Base-by-base conservation (phyloP, 2,113 vertebrate genomes). In the Brachionichthys hirsutus region DNA sequence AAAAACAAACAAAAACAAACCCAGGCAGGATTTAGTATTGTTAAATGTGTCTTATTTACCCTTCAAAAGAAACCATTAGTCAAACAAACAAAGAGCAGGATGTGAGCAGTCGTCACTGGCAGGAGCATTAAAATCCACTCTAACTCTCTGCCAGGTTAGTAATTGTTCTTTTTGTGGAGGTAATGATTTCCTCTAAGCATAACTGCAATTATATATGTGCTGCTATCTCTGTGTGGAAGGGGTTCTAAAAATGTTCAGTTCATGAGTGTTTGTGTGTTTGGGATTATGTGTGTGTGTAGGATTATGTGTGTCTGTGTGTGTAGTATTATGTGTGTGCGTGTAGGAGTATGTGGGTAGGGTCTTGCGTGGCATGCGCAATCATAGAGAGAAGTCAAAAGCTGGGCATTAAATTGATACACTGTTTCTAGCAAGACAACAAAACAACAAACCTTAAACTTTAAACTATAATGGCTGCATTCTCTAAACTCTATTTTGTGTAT, bases 181-280 rank as follows among this genome's bases (percentile, higher is more conserved):
- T 91, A 92, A 92, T 92, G 91, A 92, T 92, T 92, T 91, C 87
- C 88, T 92, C 89, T 82, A 87, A 92, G 92, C 90, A 88, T 88
- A n/a, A 90, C 87, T 87, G 89, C 90, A 92, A 92, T 92, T 92
- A 92, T 88, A 86, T 85, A 86, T 84, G 85, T 76, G 77, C 82
- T 69, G 59, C 84, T 85, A 83, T 91, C 85, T 75, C 70, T 72
- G 70, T 82, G 81, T 77, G 66, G 65, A 82, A 77, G 76, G 64
- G 59, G 78, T 80, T 79, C 42, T 56, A 71, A n/a, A 66, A 73
- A 45, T 53, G 22, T 53, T 63, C 51, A 45, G 79, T 67, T 63
- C 41, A 9, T 1, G 2, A 46, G 30, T 10, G 24, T 46, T 17
- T 44, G 52, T 60, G 40, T 22, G 45, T 14, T 35, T 61, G 43